Evolutionary conservation across 1,140 invertebrate genomes (phyloP), one percentile per base, ranked within the genome.

Genomic region (Notospermus geniculatus): DNA sequence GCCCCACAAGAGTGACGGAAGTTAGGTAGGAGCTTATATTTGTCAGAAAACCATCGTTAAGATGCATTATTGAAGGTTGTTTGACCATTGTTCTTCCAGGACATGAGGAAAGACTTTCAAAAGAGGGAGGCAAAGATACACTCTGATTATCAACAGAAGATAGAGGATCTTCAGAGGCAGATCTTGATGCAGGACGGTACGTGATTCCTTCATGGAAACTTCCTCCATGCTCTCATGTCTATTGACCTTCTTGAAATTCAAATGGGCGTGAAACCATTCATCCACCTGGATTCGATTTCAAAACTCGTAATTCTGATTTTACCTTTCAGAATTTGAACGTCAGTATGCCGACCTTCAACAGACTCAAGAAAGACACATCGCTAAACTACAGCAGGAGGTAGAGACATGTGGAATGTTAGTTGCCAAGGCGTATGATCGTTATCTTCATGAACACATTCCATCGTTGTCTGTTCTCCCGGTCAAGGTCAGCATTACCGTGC

Each of bases 361-460:
- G n/a, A 64, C 54, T 15, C 57, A 66, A 5, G 27, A 62, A 11
- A 59, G 55, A 53, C 64, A 66, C 43, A 69, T 68, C 50, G 53
- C 57, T n/a, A 61, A 62, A 23, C 52, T 72, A 36, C 45, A 68
- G 4, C 29, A 59, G 41, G 72, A 71, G 46, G 43, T 71, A 23
- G 50, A 67, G 11, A 46, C 28, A 25, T 73, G 70, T 61, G 25
- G 59, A 39, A 39, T 63, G n/a, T 57, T 73, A 30, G 64, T 73
- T 19, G 68, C 72, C 27, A 65, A 70, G 2, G 67, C 72, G n/a
- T 73, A 72, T 62, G 70, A 73, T 57, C 66, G 67, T 41, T 67
- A 69, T 66, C 57, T 69, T 22, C 29, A 19, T 19, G 62, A 58
- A 23, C 65, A 69, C 56, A 64, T 69, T 57, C 67, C 67, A 1